Percentiles rank a stretch among this genome's conserved stretches.
Conservation (phyloP, 2,888 invertebrate species). For the Nematopogon swammerdamellus region DNA sequence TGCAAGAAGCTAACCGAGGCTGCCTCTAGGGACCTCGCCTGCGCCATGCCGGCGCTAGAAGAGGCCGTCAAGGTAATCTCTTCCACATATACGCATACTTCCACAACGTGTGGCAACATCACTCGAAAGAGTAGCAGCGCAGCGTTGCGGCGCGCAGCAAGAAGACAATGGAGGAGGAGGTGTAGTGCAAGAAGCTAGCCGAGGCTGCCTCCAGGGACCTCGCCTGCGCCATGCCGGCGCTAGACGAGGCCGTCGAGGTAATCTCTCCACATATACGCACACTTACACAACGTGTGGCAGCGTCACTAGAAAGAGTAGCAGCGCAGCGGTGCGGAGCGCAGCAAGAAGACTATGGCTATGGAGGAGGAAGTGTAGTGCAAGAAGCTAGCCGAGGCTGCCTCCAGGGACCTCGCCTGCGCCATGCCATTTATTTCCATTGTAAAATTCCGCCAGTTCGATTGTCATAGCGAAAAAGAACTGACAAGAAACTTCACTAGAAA, state of each 20-base stretch:
- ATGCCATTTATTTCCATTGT: no score
- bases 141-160: conserved; percentile 68
- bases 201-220: conserved; percentile 80
- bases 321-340: conserved; percentile 68
- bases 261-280: no score
- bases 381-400: conserved; percentile 76
- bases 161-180: conserved; percentile 77
- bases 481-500: no score
- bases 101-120: conserved; percentile 72
- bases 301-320: conserved; percentile 81
- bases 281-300: conserved; percentile 72
- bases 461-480: no score
- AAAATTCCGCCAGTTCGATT: no score
- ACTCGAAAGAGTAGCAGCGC: conserved; percentile 79
- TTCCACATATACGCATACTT: no score
- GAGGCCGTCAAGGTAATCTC: conserved; percentile 67
- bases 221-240: conserved; percentile 81
- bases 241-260: conserved; percentile 73
- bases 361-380: conserved; percentile 81
- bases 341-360: conserved; percentile 68
- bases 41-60: conserved; percentile 83
- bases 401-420: no score
- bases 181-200: conserved; percentile 77
- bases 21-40: conserved; percentile 78
- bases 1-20: conserved; percentile 79